Conservation (phyloP, 2,888 invertebrate genomes). For the Apodemia mormo region DNA sequence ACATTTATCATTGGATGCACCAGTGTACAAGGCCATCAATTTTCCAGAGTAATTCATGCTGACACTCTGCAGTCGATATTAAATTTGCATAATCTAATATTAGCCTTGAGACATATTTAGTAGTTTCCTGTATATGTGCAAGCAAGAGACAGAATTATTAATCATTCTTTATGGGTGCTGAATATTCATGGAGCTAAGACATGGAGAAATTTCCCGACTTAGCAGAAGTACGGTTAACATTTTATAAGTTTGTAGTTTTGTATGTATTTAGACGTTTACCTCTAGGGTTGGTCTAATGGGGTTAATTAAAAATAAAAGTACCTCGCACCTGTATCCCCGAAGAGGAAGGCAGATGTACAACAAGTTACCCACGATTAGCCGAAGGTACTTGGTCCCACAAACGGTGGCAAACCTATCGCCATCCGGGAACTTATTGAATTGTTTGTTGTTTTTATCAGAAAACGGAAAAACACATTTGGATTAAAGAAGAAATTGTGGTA, state of each 20-base stretch:
- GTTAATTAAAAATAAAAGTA: too few species aligned
- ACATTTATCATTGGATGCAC: conserved; percentile 19
- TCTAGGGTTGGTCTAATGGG: too few species aligned
- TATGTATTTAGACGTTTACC: too few species aligned
- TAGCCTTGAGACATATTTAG: conserved; percentile 11
- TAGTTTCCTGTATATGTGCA: not conserved
- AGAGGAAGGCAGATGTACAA: too few species aligned
- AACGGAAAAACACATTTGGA: too few species aligned
- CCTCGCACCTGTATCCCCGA: too few species aligned
- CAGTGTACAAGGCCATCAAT: conserved; percentile 19
- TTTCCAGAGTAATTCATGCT: conserved; percentile 17
- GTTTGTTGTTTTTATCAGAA: too few species aligned
- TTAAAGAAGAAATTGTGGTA: too few species aligned
- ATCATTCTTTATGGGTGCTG: not conserved
- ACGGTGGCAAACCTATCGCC: too few species aligned
- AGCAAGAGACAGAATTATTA: conserved; percentile 7
- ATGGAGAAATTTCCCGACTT: not conserved
- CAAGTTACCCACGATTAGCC: too few species aligned
- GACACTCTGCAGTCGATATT: conserved; percentile 14
- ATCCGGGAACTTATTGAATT: too few species aligned
- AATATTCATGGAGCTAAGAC: not conserved
- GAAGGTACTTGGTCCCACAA: too few species aligned
- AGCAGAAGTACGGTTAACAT: not conserved
- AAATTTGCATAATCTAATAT: conserved; percentile 12
- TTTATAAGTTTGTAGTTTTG: not conserved